Percentiles rank a stretch among this genome's conserved stretches.
These are phyloP conservation scores for Takifugu bimaculatus DNA, from an alignment of 2,113 vertebrate genomes.

Conservation along the genomic window DNA sequence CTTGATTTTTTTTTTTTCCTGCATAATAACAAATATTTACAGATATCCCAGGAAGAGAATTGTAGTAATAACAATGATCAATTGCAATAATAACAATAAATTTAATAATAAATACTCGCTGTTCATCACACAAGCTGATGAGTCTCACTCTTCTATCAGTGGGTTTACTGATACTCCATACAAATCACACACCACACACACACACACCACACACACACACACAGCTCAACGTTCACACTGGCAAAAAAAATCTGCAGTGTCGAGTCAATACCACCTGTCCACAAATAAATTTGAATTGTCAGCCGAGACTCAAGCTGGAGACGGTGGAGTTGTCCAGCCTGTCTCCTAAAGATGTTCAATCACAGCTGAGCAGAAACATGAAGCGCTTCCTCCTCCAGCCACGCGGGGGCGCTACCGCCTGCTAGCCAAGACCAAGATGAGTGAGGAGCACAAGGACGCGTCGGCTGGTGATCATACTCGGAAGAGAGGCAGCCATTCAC, in stretches of 20 bases:
- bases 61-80: conserved; percentile 49
- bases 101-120: conserved; percentile 81
- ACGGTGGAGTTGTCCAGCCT: conserved; percentile 15
- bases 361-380: conserved; percentile 26
- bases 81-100: conserved; percentile 73
- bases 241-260: conserved; percentile 52
- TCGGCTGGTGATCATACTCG: not conserved
- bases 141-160: conserved; percentile 59
- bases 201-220: conserved; percentile 18
- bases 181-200: conserved; percentile 55
- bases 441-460: conserved; percentile 2
- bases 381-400: conserved; percentile 7
- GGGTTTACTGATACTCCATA: conserved; percentile 62
- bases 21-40: conserved; percentile 69
- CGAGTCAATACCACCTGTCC: conserved; percentile 56
- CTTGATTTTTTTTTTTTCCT: conserved; percentile 35
- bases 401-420: conserved; percentile 22
- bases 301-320: conserved; percentile 21
- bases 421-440: conserved; percentile 24
- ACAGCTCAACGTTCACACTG: conserved; percentile 30
- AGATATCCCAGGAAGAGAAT: conserved; percentile 58
- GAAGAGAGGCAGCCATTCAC: conserved; percentile 25
- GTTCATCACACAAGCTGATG: conserved; percentile 67
- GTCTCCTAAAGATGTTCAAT: conserved; percentile 30
- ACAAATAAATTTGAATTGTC: conserved; percentile 43